These are phyloP conservation scores for Callorhinus ursinus DNA, from an alignment of 2,113 vertebrate genomes.

Conservation along the genomic window DNA sequence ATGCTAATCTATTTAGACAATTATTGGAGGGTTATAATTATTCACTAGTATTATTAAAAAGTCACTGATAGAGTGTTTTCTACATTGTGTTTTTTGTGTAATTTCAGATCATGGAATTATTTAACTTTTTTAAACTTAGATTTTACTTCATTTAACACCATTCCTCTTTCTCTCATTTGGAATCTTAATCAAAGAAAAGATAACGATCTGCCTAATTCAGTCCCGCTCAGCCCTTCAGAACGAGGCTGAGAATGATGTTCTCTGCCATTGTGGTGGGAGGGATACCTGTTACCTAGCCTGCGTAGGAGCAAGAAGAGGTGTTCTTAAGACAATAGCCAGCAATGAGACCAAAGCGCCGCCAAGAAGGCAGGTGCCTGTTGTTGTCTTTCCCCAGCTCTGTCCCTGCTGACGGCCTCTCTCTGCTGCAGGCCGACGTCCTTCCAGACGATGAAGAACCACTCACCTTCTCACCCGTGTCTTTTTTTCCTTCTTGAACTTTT, in stretches of 20 bases:
- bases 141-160: neutral
- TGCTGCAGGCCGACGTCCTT: neutral
- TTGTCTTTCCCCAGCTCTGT: neutral
- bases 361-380: too few relatives aligned
- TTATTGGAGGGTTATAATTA: conserved; percentile 39
- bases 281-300: too few relatives aligned
- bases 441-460: neutral
- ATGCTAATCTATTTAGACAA: neutral
- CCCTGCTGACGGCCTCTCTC: neutral
- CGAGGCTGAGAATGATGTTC: neutral
- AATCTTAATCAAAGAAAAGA: neutral
- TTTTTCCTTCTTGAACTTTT: neutral
- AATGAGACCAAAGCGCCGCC: neutral
- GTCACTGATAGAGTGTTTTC: neutral
- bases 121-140: neutral
- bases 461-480: neutral
- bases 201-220: neutral
- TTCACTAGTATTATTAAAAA: conserved; percentile 21
- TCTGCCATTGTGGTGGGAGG: neutral
- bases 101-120: conserved; percentile 2
- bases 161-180: neutral
- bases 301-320: too few relatives aligned
- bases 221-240: neutral
- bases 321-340: neutral
- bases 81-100: conserved; percentile 25